phyloP scores from a whole-genome alignment of 2,888 invertebrate species.

The Poecilobothrus nobilitatus region DNA sequence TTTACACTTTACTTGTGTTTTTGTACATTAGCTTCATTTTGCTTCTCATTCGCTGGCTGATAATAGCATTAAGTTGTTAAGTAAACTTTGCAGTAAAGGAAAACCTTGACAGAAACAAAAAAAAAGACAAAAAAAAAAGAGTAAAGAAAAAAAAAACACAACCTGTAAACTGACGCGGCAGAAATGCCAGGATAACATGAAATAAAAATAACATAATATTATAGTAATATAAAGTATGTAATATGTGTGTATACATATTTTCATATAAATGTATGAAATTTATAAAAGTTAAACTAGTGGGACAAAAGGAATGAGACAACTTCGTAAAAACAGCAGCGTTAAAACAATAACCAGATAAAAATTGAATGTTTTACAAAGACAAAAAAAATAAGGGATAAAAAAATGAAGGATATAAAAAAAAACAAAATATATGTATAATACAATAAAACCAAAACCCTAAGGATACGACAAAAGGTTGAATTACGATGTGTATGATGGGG shows the following conservation, averaged over 20 bases:
- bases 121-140: not conserved
- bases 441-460: not conserved
- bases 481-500: constrained; percentile 6
- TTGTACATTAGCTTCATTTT: not conserved
- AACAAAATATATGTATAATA: no score
- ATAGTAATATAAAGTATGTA: no score
- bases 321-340: no score
- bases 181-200: not conserved
- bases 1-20: not conserved
- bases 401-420: no score
- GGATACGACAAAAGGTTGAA: constrained; percentile 5
- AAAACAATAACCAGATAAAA: no score
- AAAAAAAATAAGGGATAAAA: no score
- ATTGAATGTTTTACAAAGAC: no score
- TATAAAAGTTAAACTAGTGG: no score
- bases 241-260: no score
- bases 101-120: not conserved
- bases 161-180: not conserved
- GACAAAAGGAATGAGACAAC: no score
- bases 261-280: no score
- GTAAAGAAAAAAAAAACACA: no score
- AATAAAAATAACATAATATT: not conserved
- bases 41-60: not conserved
- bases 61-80: constrained; percentile 6
- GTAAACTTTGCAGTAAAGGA: not conserved